These are phyloP conservation scores for Machimus rusticus DNA, from an alignment of 2,888 invertebrate species.

Conservation along the genomic window DNA sequence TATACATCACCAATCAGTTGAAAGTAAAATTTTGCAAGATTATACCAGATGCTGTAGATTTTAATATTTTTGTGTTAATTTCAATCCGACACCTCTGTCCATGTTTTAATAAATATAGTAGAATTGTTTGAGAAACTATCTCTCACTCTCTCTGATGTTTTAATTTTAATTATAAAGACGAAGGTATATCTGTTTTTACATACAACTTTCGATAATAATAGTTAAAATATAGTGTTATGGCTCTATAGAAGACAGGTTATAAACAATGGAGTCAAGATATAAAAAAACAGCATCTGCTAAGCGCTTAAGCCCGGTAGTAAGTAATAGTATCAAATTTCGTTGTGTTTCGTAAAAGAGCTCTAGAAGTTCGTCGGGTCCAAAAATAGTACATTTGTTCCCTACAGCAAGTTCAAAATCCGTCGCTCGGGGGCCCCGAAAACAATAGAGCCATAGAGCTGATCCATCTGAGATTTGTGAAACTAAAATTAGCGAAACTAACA, in stretches of 20 bases:
- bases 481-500: neutral
- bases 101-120: too few species aligned
- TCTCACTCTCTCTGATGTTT: too few species aligned
- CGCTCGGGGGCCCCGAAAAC: neutral
- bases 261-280: neutral
- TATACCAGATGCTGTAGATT: too few species aligned
- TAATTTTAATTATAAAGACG: too few species aligned
- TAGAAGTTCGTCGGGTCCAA: neutral
- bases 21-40: too few species aligned
- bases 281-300: neutral
- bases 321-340: neutral
- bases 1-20: too few species aligned
- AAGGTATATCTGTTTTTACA: too few species aligned
- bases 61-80: too few species aligned
- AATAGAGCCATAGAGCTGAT: neutral
- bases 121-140: too few species aligned
- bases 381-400: neutral
- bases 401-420: neutral
- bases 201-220: too few species aligned
- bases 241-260: neutral
- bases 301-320: neutral
- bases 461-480: neutral
- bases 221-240: too few species aligned
- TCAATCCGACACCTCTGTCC: too few species aligned
- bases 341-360: neutral